These are phyloP conservation scores for Pyrrhura leucotis DNA, from an alignment of 2,797 vertebrate genomes.

Conservation along the genomic window DNA sequence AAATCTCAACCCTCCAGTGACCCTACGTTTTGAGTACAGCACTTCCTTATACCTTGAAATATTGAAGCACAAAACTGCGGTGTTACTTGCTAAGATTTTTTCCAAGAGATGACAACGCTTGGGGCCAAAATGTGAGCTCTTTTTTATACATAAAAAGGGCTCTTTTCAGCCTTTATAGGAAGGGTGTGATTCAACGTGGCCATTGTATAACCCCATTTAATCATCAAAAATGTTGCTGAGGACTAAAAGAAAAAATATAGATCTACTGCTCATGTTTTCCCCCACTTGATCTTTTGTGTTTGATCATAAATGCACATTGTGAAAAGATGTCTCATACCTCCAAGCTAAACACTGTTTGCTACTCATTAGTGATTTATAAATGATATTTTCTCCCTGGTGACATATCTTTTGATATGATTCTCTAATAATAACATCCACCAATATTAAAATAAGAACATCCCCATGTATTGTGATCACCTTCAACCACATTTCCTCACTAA, in stretches of 20 bases:
- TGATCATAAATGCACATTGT: slow-evolving; percentile 87
- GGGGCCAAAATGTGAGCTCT: neutral
- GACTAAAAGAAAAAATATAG: slow-evolving; percentile 74
- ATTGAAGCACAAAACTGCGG: neutral
- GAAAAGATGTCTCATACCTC: slow-evolving; percentile 87
- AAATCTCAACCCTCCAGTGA: neutral
- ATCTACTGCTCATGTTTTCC: slow-evolving; percentile 54
- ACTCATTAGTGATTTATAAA: slow-evolving; percentile 99
- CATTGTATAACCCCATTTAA: slow-evolving; percentile 56
- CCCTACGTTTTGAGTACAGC: neutral
- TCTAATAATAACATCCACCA: slow-evolving; percentile 97
- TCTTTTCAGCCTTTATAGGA: slow-evolving; percentile 41
- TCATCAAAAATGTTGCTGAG: slow-evolving; percentile 64
- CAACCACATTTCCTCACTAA: slow-evolving; percentile 87
- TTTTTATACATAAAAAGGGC: neutral
- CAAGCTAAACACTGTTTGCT: slow-evolving; percentile 95
- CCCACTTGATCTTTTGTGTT: slow-evolving; percentile 79
- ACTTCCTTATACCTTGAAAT: neutral
- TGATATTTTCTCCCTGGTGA: slow-evolving; percentile 99
- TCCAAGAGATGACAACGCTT: neutral
- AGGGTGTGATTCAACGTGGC: slow-evolving; percentile 9
- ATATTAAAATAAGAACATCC: slow-evolving; percentile 95
- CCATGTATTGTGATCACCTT: slow-evolving; percentile 88
- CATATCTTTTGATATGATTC: slow-evolving; percentile 97
- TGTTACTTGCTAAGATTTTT: neutral